Conservation (phyloP, 1,140 invertebrate genomes). For the Steinernema feltiae region DNA sequence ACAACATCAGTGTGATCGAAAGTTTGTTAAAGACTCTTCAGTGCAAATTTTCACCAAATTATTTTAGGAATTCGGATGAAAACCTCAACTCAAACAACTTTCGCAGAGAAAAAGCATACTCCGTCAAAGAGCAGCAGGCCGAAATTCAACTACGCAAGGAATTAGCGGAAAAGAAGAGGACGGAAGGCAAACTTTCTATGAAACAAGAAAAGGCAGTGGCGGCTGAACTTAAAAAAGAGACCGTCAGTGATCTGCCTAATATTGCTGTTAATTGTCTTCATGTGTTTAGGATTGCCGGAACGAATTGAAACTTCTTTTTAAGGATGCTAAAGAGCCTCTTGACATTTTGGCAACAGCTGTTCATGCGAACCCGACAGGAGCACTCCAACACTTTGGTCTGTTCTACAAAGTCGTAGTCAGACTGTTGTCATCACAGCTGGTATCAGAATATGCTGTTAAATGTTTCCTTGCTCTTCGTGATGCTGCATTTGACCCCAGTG, state of each 20-base stretch:
- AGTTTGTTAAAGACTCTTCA: slow-evolving; percentile 62
- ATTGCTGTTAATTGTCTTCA: slow-evolving; percentile 66
- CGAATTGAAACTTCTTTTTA: slow-evolving; percentile 30
- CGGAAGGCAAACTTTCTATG: slow-evolving; percentile 71
- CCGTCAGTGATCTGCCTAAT: neutral
- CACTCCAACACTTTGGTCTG: slow-evolving; percentile 31
- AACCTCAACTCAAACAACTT: slow-evolving; percentile 71
- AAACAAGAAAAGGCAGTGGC: slow-evolving; percentile 89
- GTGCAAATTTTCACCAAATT: slow-evolving; percentile 20
- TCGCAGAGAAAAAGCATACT: slow-evolving; percentile 90
- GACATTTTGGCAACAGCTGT: slow-evolving; percentile 30
- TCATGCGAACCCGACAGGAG: slow-evolving; percentile 37
- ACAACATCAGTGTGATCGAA: slow-evolving; percentile 80
- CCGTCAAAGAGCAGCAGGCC: slow-evolving; percentile 90
- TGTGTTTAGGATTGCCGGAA: slow-evolving; percentile 64
- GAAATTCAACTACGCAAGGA: slow-evolving; percentile 83
- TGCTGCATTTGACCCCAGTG: slow-evolving; percentile 50
- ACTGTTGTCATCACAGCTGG: slow-evolving; percentile 60
- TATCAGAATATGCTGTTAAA: slow-evolving; percentile 60
- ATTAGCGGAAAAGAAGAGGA: slow-evolving; percentile 77
- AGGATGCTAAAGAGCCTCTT: slow-evolving; percentile 19
- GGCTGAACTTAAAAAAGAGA: slow-evolving; percentile 77
- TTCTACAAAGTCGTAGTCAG: slow-evolving; percentile 50
- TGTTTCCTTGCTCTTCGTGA: slow-evolving; percentile 62
- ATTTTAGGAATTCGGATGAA: slow-evolving; percentile 58